phyloP scores from a whole-genome alignment of 2,113 vertebrate species.

The Hirundichthys speculiger region DNA sequence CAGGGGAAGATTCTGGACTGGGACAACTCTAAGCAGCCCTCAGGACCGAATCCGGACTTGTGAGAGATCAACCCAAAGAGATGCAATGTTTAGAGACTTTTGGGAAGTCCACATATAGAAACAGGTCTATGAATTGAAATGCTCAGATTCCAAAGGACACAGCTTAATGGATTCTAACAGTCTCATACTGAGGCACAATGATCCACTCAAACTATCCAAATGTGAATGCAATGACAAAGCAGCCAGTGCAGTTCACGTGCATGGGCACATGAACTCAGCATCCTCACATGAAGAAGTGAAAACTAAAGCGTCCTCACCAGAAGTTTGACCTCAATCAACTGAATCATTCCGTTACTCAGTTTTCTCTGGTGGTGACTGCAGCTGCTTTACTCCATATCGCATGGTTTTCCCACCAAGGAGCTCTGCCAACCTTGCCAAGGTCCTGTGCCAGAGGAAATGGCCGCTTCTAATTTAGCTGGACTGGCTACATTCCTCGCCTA shows the following conservation, averaged over 20 bases:
- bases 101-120: background rate
- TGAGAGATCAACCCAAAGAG: conserved; percentile 1
- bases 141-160: too few species aligned
- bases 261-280: background rate
- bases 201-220: too few species aligned
- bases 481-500: conserved; percentile 61
- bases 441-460: conserved; percentile 57
- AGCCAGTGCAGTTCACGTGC: too few species aligned
- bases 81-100: conserved; percentile 9
- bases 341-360: background rate
- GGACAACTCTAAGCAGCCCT: background rate
- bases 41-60: conserved; percentile 8
- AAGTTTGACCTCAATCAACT: conserved; percentile 1
- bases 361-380: background rate
- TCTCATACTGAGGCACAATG: too few species aligned
- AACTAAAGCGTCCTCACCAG: background rate
- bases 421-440: conserved; percentile 45
- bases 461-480: conserved; percentile 54
- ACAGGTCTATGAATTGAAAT: too few species aligned
- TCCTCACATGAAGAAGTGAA: background rate
- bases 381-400: conserved; percentile 12
- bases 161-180: too few species aligned
- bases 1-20: conserved; percentile 1
- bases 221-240: too few species aligned
- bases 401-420: conserved; percentile 5